Base-by-base conservation (phyloP, 2,888 invertebrate species). In the Autographa pulchrina region DNA sequence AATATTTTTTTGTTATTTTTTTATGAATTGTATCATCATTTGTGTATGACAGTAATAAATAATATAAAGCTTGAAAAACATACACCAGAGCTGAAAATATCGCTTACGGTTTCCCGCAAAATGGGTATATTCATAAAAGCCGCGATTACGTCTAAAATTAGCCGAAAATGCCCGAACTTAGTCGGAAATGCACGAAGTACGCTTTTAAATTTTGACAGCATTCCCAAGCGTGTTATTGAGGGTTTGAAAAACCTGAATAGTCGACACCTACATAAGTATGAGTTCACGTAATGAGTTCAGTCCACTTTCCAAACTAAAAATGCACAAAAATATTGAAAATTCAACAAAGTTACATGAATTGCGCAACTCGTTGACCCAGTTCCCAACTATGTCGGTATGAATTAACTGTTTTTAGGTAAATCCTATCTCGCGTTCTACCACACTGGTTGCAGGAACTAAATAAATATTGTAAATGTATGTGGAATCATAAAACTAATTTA, bases 401-500 rank as follows among this genome's bases (percentile, higher is more conserved):
- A 78, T 78, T 69, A 78, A 71, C 68, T 60, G 54, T 82, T 82
- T 83, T 71, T 71, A 72, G 62, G 67, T 74, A 73, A 78, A 78
- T 78, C 70, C 72, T 71, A 68, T 72, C 69, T 72, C 65, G 43
- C 25, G 16, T 54, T 41, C 43, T 13, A 43, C 56, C 63, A 61
- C 41, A 56, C 60, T 73, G 38, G 61, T 63, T 70, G 52, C 58
- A 61, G 41, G 60, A 65, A 20, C 64, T 58, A 62, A 67, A 62
- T 64, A 64, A 58, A 67, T 20, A 63, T 64, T 65, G 31, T 48
- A 67, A 62, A 66, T 66, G 75, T 67, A 63, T 41, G 65, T 56
- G 25, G 20, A 63, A 65, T 78, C 60, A 63, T 74, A 65, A 78
- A 76, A 58, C 56, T 78, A 56, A 54, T 65, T 70, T 56, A 25